phyloP scores from a whole-genome alignment of 2,797 vertebrate species.

The Hemitrygon akajei region DNA sequence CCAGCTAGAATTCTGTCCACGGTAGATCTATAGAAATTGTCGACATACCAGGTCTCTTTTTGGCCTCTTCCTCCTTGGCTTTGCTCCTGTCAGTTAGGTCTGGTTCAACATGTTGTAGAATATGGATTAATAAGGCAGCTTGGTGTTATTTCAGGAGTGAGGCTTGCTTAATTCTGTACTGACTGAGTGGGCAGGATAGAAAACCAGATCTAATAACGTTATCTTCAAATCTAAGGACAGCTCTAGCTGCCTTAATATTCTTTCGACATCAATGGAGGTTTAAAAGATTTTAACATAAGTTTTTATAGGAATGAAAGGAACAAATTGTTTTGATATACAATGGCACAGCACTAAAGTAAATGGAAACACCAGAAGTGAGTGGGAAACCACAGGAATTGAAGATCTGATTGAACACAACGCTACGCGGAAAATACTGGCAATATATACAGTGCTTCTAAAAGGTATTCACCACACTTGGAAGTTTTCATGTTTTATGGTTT shows the following conservation, averaged over 20 bases:
- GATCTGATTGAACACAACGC: background rate
- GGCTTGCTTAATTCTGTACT: no score
- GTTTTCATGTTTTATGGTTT: no score
- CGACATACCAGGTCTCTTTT: no score
- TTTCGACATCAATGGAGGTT: background rate
- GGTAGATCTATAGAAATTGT: no score
- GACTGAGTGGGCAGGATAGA: no score
- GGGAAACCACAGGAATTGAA: background rate
- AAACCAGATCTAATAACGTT: background rate
- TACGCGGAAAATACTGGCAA: background rate
- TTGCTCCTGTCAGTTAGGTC: background rate
- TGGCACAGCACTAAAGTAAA: background rate
- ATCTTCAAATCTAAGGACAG: no score
- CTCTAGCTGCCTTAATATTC: background rate
- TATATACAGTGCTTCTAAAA: no score
- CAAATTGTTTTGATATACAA: background rate
- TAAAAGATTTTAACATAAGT: background rate
- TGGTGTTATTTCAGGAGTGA: background rate
- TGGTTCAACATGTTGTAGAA: background rate
- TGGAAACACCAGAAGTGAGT: background rate
- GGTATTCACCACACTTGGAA: no score
- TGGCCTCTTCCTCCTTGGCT: background rate
- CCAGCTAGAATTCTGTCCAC: no score
- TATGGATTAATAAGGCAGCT: background rate
- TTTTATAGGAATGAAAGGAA: background rate